Evolutionary conservation across 2,888 invertebrate genomes (phyloP).

Genomic region (Oxycera nigricornis): DNA sequence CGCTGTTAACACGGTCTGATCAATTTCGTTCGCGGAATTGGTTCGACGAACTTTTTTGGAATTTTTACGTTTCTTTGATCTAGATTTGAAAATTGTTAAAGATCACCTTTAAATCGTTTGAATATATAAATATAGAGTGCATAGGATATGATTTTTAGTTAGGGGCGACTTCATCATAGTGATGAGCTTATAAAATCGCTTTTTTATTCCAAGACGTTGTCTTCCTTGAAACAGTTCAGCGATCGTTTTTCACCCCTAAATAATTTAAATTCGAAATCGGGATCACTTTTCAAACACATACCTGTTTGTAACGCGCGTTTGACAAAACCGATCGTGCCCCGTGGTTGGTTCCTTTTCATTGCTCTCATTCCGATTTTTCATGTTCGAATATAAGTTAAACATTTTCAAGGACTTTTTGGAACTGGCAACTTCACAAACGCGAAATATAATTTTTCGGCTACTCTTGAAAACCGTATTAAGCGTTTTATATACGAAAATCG

Average conservation of each 20-base stretch:
- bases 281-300: conserved; percentile 53
- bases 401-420: conserved; percentile 65
- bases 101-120: neutral
- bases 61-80: conserved; percentile 55
- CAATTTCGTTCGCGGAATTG: conserved; percentile 74
- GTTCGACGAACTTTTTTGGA: conserved; percentile 70
- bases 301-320: conserved; percentile 66
- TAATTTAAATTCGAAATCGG: too few relatives aligned
- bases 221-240: too few relatives aligned
- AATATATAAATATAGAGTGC: too few relatives aligned
- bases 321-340: conserved; percentile 82
- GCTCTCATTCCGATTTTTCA: conserved; percentile 67
- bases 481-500: conserved; percentile 62
- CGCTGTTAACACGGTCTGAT: conserved; percentile 69
- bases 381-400: conserved; percentile 79
- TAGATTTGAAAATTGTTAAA: conserved; percentile 6
- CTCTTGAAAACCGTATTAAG: conserved; percentile 62
- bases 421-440: conserved; percentile 62
- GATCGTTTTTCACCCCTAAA: too few relatives aligned
- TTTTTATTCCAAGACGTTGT: too few relatives aligned
- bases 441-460: conserved; percentile 62
- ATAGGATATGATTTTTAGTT: too few relatives aligned
- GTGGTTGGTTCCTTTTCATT: conserved; percentile 68
- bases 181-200: too few relatives aligned
- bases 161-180: too few relatives aligned